Evolutionary conservation across 2,888 invertebrate genomes (phyloP), one percentile per base, ranked within the genome.

Genomic region (Saturnia pavonia): DNA sequence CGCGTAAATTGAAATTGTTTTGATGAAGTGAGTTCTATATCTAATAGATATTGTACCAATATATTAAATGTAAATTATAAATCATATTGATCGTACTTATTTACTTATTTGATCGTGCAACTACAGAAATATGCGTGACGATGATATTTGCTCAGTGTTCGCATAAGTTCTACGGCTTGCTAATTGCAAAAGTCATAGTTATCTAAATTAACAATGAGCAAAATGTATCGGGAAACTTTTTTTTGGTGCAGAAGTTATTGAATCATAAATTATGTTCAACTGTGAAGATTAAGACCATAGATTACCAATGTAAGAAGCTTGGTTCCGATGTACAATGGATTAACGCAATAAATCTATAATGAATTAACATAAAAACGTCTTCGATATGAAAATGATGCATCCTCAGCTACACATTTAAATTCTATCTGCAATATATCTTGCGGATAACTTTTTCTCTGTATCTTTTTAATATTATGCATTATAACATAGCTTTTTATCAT

Each of bases 1-100:
- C 43, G 69, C 48, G 25, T 65, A 27, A 45, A 69, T 63, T 19
- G 70, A 66, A 66, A 54, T 51, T 22, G 45, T 27, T 14, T 70
- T 66, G 40, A 40, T 19, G 54, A 68, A 27, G 12, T 19, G n/a
- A 27, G 34, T 69, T 65, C 22, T 65, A 65, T 65, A 19, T 65
- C 25, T 27, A 60, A 54, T 27, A 60, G 67, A n/a, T 67, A 25
- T 67, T 45, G 43, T 45, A 25, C 12, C 14, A 48, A 25, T 67
- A 9, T 67, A 67, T 68, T 54, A 54, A 22, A 22, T n/a, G 22
- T 54, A 7, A 60, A 27, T 12, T 60, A 27, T 0, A 60, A 60
- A 27, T 11, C 22, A 8, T 6, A 14, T 1, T 27, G 22, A 54
- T 1, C 19, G 48, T 48, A 48, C 43, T 43, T 12, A 43, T 43